A percentile compares a stretch with the other conserved stretches of the same genome.
phyloP scores from a whole-genome alignment of 2,797 vertebrate species.

The Malacoraja senta region DNA sequence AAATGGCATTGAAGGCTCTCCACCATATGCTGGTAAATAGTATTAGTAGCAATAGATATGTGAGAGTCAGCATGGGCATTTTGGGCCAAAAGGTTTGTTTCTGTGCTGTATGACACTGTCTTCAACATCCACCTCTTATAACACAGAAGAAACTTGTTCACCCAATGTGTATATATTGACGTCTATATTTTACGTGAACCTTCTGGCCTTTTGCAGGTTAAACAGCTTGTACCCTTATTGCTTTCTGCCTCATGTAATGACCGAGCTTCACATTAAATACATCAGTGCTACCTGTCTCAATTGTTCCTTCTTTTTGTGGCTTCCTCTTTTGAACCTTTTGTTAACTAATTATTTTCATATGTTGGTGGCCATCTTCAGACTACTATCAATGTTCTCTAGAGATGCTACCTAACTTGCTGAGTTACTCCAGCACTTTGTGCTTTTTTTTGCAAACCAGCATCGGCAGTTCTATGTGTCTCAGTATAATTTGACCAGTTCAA shows the following conservation, averaged over 20 bases:
- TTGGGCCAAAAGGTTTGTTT: too few relatives aligned
- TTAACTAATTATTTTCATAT: not conserved
- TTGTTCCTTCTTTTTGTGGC: too few relatives aligned
- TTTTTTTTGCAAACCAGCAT: too few relatives aligned
- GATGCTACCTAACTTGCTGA: not conserved
- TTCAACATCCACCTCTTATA: not conserved
- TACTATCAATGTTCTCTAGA: too few relatives aligned
- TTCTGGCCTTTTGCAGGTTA: not conserved
- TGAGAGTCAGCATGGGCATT: too few relatives aligned
- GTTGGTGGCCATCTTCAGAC: not conserved
- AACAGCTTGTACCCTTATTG: not conserved
- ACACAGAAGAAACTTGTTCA: not conserved
- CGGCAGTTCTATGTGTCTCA: too few relatives aligned
- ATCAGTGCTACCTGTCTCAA: not conserved
- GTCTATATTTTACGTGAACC: not conserved
- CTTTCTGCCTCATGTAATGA: not conserved
- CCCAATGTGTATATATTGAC: not conserved
- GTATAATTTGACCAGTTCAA: not conserved
- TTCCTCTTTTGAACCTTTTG: not conserved
- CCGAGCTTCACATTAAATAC: not conserved
- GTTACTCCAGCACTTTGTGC: not conserved
- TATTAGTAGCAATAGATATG: too few relatives aligned
- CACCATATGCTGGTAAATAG: too few relatives aligned
- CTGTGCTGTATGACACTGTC: too few relatives aligned
- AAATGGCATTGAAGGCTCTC: too few relatives aligned